A percentile compares a stretch with the other conserved stretches of the same genome.
Evolutionary conservation across 2,888 invertebrate genomes (phyloP).

Genomic region (Eulithis testata): DNA sequence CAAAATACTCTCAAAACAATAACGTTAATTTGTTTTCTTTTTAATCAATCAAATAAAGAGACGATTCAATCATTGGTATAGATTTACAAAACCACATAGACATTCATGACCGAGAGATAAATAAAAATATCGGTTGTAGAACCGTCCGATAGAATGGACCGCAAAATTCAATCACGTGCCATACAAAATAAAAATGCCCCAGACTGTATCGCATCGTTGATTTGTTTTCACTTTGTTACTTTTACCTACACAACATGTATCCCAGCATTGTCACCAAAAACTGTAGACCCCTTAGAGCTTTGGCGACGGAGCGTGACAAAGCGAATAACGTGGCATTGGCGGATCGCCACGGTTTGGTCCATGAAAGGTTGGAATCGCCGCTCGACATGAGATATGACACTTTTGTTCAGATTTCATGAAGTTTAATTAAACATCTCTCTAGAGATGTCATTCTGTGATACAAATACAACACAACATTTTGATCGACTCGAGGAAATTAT

Average conservation of each 20-base stretch:
- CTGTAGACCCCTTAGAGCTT: slow-evolving; percentile 46
- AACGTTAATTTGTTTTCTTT: too few relatives aligned
- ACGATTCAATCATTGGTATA: too few relatives aligned
- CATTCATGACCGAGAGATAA: slow-evolving; percentile 11
- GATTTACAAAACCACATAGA: neutral
- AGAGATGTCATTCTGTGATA: slow-evolving; percentile 52
- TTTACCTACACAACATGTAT: slow-evolving; percentile 53
- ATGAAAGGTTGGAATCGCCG: slow-evolving; percentile 54
- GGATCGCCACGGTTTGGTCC: slow-evolving; percentile 51
- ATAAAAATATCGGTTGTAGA: slow-evolving; percentile 14
- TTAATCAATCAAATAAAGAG: too few relatives aligned
- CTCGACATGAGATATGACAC: slow-evolving; percentile 61
- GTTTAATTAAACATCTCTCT: slow-evolving; percentile 69
- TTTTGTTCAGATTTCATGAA: slow-evolving; percentile 65
- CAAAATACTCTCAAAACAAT: too few relatives aligned
- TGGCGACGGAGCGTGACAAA: slow-evolving; percentile 21
- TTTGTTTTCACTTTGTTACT: slow-evolving; percentile 74
- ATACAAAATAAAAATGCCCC: slow-evolving; percentile 78
- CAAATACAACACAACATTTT: slow-evolving; percentile 46
- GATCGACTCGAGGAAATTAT: slow-evolving; percentile 73
- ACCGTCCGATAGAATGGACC: slow-evolving; percentile 68
- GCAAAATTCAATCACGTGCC: slow-evolving; percentile 80
- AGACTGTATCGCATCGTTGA: slow-evolving; percentile 69
- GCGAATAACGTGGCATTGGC: slow-evolving; percentile 40
- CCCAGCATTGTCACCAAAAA: slow-evolving; percentile 54